Evolutionary conservation across 2,113 vertebrate genomes (phyloP).

Genomic region (Pogona vitticeps): DNA sequence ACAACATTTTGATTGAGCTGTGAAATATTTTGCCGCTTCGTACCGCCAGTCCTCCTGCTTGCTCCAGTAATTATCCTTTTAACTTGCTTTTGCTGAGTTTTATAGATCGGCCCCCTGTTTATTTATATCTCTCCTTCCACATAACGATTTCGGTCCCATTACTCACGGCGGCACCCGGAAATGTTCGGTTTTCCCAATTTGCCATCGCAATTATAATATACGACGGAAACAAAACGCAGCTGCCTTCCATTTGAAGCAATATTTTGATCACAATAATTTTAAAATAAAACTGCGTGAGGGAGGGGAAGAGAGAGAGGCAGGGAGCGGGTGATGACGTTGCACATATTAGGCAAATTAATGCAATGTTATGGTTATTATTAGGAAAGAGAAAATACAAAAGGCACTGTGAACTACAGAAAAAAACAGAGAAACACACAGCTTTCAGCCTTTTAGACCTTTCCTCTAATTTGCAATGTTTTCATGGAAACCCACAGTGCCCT

Average conservation of each 20-base stretch:
- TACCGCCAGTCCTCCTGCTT: constrained; percentile 43
- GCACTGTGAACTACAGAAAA: neutral
- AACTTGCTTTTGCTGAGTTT: constrained; percentile 70
- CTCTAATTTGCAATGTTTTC: neutral
- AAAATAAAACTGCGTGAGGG: constrained; percentile 51
- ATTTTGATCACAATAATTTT: constrained; percentile 85
- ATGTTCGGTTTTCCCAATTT: constrained; percentile 78
- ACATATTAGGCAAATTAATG: constrained; percentile 76
- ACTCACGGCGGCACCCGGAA: constrained; percentile 74
- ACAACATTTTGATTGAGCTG: constrained; percentile 8
- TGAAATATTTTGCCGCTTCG: neutral
- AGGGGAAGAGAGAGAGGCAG: too few species aligned
- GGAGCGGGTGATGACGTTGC: constrained; percentile 64
- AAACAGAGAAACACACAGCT: neutral
- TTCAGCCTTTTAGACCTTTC: constrained; percentile 29
- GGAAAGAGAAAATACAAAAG: constrained; percentile 20
- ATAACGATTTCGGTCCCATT: constrained; percentile 70
- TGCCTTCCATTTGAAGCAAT: constrained; percentile 81
- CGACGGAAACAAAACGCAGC: constrained; percentile 80
- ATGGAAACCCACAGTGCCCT: neutral
- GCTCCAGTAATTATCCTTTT: constrained; percentile 75
- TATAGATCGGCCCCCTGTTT: constrained; percentile 69
- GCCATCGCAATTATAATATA: constrained; percentile 79
- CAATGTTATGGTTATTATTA: constrained; percentile 67
- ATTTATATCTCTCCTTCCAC: constrained; percentile 78